Conservation (phyloP, 1,140 invertebrate genomes). For the Dinoponera quadriceps region DNA sequence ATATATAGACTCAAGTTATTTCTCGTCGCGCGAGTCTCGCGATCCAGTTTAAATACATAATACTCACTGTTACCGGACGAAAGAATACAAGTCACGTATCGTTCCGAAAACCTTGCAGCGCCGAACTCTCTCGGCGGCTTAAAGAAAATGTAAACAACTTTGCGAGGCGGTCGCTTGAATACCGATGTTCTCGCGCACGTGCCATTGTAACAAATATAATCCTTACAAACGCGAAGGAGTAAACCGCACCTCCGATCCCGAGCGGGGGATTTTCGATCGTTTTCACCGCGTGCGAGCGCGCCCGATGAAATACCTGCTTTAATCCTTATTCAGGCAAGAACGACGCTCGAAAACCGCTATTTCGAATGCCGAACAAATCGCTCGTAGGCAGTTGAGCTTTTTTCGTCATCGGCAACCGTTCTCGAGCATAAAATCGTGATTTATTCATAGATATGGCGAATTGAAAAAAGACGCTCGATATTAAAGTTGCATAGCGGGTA, state of each 20-base stretch:
- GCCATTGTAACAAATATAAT: constrained; percentile 51
- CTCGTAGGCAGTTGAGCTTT: not conserved
- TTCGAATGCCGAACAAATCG: not conserved
- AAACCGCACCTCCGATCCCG: not conserved
- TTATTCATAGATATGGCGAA: constrained; percentile 7
- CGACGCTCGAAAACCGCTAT: not conserved
- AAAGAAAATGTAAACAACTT: constrained; percentile 58
- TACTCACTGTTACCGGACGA: not conserved
- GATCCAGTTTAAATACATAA: constrained; percentile 33
- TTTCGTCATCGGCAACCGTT: not conserved
- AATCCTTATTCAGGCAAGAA: not conserved
- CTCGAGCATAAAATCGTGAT: not conserved
- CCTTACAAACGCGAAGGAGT: not conserved
- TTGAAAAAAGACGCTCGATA: not conserved
- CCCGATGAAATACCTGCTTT: not conserved
- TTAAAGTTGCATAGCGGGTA: not conserved
- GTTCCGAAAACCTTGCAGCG: constrained; percentile 32
- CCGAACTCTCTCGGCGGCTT: constrained; percentile 42
- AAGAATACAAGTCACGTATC: constrained; percentile 51
- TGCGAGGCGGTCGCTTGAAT: constrained; percentile 37
- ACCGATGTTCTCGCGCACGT: constrained; percentile 15
- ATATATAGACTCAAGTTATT: too few species aligned
- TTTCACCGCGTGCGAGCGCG: not conserved
- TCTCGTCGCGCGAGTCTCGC: not conserved
- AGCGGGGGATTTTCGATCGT: not conserved